Percentiles rank a stretch among this genome's conserved stretches.
phyloP scores from a whole-genome alignment of 2,888 invertebrate species.

The Patella depressa region DNA sequence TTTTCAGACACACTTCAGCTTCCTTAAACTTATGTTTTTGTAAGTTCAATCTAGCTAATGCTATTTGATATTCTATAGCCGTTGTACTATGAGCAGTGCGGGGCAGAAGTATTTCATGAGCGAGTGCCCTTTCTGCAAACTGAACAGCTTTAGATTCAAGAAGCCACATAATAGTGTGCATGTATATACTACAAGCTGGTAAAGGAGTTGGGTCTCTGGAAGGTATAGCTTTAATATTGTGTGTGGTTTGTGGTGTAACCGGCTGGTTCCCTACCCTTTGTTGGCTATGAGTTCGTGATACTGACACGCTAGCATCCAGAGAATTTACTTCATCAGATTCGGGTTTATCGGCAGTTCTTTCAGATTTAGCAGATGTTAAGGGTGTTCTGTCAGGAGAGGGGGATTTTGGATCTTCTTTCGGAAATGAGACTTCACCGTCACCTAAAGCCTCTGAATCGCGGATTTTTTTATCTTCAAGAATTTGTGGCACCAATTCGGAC shows the following conservation, averaged over 20 bases:
- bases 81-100: constrained; percentile 52
- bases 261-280: constrained; percentile 41
- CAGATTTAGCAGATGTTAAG: too few relatives aligned
- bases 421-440: too few relatives aligned
- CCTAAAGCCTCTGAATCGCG: too few relatives aligned
- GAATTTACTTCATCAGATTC: too few relatives aligned
- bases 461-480: too few relatives aligned
- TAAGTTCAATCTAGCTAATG: constrained; percentile 64
- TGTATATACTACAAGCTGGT: constrained; percentile 63
- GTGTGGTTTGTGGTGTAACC: constrained; percentile 43
- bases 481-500: too few relatives aligned
- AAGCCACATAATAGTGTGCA: constrained; percentile 69
- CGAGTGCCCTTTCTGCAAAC: constrained; percentile 70
- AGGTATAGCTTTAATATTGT: constrained; percentile 46
- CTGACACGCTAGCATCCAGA: not conserved
- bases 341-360: too few relatives aligned
- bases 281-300: constrained; percentile 36
- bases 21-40: constrained; percentile 65
- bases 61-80: constrained; percentile 64
- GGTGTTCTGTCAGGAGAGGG: too few relatives aligned
- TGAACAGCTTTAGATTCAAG: constrained; percentile 66
- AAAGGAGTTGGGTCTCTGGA: constrained; percentile 61
- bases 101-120: constrained; percentile 65
- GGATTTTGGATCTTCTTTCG: too few relatives aligned
- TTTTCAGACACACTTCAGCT: constrained; percentile 65